Base-by-base conservation (phyloP, 1,140 invertebrate species). In the Aricia agestis region DNA sequence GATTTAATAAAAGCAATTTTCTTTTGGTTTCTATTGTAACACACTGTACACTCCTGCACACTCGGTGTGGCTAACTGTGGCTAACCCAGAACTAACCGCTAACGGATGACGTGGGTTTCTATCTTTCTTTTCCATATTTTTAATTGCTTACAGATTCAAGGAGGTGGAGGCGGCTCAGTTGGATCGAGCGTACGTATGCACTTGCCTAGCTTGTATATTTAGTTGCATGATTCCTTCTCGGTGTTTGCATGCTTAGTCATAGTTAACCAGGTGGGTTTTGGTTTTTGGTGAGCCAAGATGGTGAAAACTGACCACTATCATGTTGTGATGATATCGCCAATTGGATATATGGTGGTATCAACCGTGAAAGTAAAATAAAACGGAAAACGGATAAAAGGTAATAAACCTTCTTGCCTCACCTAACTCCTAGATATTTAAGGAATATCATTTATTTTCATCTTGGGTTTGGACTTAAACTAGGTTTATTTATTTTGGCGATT, bases 101-200 rank as follows among this genome's bases (percentile, higher is more conserved):
- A 82, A 85, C 80, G 80, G 85, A 81, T 84, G 71, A 69, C 81
- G 72, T 83, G 74, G 76, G 82, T 78, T 83, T 84, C 82, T 87
- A 82, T 88, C 83, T 91, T 88, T 92, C 90, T 92, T 93, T 90
- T 89, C 89, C 90, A 92, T 90, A 92, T 93, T 93, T 93, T 92
- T 90, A 89, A 92, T 92, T 91, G 93, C 95, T 96, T 96, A 84
- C 95, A 97, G 96, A 95, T 96, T 96, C 95, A 96, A 96, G 95
- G 95, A 97, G 92, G 94, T 95, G 89, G 95, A 97, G 93, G 94
- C 95, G 82, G 94, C 94, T 90, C 95, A 95, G 90, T 93, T 96
- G 94, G 96, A 97, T 92, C 94, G 95, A 96, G 95, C 95, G 95
- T 96, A 96, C 94, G 95, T 96, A 96, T 77, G 81, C 81, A 83